Evolutionary conservation across 1,140 invertebrate genomes (phyloP).

Genomic region (Drosophila kohkoa): DNA sequence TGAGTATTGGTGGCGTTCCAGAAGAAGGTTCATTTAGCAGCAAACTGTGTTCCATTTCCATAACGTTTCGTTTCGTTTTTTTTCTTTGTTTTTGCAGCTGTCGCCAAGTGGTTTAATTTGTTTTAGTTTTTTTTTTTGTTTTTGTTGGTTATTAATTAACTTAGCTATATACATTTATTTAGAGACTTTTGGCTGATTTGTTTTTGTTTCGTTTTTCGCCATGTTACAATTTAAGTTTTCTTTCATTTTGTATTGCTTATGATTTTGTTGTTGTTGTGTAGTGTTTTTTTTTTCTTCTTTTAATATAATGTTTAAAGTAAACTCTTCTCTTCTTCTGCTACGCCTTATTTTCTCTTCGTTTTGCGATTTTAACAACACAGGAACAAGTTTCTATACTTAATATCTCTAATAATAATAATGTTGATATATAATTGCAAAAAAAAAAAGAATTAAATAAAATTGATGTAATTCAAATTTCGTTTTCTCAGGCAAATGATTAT

Average conservation of each 20-base stretch:
- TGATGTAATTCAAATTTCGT: constrained; percentile 23
- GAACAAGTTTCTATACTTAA: constrained; percentile 73
- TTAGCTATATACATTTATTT: constrained; percentile 16
- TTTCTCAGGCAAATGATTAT: constrained; percentile 25
- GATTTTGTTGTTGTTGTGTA: constrained; percentile 33
- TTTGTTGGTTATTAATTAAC: constrained; percentile 4
- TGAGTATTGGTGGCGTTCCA: constrained; percentile 23
- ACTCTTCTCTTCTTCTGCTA: constrained; percentile 38
- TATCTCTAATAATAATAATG: constrained; percentile 6
- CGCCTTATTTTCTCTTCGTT: constrained; percentile 15
- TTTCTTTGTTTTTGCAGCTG: background rate
- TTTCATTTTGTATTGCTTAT: constrained; percentile 46
- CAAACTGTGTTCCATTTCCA: background rate
- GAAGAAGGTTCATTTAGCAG: constrained; percentile 5
- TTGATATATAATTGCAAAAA: constrained; percentile 28
- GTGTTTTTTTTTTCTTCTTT: constrained; percentile 26
- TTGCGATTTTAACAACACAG: constrained; percentile 76
- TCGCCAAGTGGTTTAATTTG: constrained; percentile 1
- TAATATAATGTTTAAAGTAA: constrained; percentile 44
- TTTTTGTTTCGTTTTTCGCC: constrained; percentile 7
- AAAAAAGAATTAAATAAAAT: constrained; percentile 3
- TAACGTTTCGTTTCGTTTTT: background rate
- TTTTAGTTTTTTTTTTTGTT: constrained; percentile 4
- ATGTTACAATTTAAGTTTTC: constrained; percentile 9
- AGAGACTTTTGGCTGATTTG: constrained; percentile 12